A percentile compares a stretch with the other conserved stretches of the same genome.
Evolutionary conservation across 2,113 vertebrate species (phyloP).

Genomic region (Galbula dea): DNA sequence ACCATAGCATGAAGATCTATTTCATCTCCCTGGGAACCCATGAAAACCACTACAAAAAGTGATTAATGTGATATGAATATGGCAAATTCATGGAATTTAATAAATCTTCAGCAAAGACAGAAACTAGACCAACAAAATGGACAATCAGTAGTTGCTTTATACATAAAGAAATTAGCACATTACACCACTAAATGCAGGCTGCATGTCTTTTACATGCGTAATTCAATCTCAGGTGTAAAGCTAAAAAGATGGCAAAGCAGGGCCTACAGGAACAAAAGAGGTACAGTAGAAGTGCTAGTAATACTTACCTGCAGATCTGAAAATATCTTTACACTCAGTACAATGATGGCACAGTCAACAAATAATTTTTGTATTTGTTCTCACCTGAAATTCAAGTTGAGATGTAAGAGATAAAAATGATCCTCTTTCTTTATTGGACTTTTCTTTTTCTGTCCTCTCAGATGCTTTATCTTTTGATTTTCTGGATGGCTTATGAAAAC

Average conservation of each 20-base stretch:
- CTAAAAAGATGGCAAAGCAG: not conserved
- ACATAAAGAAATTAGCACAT: not conserved
- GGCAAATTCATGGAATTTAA: not conserved
- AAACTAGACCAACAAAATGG: not conserved
- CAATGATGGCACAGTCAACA: not conserved
- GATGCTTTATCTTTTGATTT: slow-evolving; percentile 74
- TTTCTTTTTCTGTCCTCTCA: slow-evolving; percentile 75
- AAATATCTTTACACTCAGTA: not conserved
- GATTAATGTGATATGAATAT: not conserved
- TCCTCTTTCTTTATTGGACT: slow-evolving; percentile 60
- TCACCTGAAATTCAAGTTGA: slow-evolving; percentile 66
- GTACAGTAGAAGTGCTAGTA: not conserved
- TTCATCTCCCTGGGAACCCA: not conserved
- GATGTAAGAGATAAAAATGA: not conserved
- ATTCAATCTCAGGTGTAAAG: not conserved
- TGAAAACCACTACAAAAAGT: not conserved
- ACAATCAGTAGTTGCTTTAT: not conserved
- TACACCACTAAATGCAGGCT: not conserved
- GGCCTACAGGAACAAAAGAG: not conserved
- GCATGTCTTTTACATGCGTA: not conserved
- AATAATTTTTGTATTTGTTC: not conserved
- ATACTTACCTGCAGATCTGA: not conserved
- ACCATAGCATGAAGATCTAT: not conserved
- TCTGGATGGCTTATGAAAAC: slow-evolving; percentile 52
- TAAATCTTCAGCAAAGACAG: not conserved